Base-by-base conservation (phyloP, 2,113 vertebrate genomes). In the Corvus cornix region DNA sequence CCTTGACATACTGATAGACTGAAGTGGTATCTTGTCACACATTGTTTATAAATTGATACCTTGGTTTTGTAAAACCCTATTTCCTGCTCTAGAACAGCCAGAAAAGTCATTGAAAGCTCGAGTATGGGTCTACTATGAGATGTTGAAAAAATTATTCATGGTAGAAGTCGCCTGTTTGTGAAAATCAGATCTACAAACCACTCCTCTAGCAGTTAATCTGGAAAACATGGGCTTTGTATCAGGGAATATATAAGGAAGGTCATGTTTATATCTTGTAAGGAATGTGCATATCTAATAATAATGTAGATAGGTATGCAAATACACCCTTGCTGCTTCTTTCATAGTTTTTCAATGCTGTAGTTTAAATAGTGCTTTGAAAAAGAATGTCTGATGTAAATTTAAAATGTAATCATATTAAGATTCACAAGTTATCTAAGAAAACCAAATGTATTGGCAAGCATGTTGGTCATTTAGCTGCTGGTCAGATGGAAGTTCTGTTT, bases 401-500 rank as follows among this genome's bases (percentile, higher is more conserved):
- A 52, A 68, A 67, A 52, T 44, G 6, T 27, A 51, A 44, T 46
- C 28, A 11, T 78, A 74, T 78, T 89, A 76, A 88, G 49, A 95
- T 49, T 75, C 73, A 80, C 78, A 87, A 91, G 84, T 69, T 82
- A 23, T 51, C 33, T 33, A 53, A 94, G 90, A 68, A 92, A 95
- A 95, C 84, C 23, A 90, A 95, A 89, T 60, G 58, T 92, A 93
- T 89, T 95, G 96, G 96, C 94, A 97, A 96, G 85, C 51, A 76
- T 86, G 62, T 78, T 92, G 91, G 60, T 96, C 95, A 94, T 96
- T 97, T 98, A 97, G 98, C 98, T 98, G 98, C 98, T 98, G 98
- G 92, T 97, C 97, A 97, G 97, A 97, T 97, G 94, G 95, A 98
- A 97, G 85, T 76, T 95, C 86, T 92, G 5, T 96, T 97, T 95